Evolutionary conservation across 2,888 invertebrate species (phyloP), one percentile per base, ranked within the genome.

Genomic region (Orchesellides sinensis): DNA sequence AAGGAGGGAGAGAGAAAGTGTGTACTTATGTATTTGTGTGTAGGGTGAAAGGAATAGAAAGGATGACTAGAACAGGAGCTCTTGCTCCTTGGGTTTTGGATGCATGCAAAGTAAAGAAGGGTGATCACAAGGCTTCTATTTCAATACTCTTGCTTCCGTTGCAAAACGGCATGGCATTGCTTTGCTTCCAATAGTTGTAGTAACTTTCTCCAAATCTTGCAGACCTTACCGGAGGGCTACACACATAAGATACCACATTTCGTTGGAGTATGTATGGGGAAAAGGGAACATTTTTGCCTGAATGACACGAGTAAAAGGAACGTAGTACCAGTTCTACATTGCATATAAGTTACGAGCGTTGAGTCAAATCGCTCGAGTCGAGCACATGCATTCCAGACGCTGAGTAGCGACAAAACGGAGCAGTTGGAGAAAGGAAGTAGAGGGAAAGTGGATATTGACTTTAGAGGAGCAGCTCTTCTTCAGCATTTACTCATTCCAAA

Each of bases 371-470:
- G 10, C 40, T 1, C 21, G 25, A 47, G 10, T 0, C 21, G 73
- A 75, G 75, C 75, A 75, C 75, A 75, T 75, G 75, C 75, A 75
- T 66, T 75, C 66, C 56, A 66, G 75, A 65, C 35, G 75, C 66
- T 54, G 75, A 65, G 49, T 23, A 3, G 65, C 8, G 35, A 61
- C 25, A 4, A 17, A 5, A 5, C n/a, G n/a, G 10, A 4, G 5
- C 49, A 8, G 49, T 10, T 6, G 23, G 56, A 56, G n/a, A 32
- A 19, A 54, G 25, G 17, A 10, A 49, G 19, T 69, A 29, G 49
- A 47, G 19, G 6, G 59, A 47, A 29, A 29, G 59, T 8, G 40
- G 40, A 47, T 45, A n/a, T n/a, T n/a, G 40, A 40, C 40, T 40
- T 40, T 40, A 40, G 10, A 40, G n/a, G 21, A 21, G 8, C 12